Evolutionary conservation across 2,113 vertebrate genomes (phyloP).

Genomic region (Telmatochromis sp.): DNA sequence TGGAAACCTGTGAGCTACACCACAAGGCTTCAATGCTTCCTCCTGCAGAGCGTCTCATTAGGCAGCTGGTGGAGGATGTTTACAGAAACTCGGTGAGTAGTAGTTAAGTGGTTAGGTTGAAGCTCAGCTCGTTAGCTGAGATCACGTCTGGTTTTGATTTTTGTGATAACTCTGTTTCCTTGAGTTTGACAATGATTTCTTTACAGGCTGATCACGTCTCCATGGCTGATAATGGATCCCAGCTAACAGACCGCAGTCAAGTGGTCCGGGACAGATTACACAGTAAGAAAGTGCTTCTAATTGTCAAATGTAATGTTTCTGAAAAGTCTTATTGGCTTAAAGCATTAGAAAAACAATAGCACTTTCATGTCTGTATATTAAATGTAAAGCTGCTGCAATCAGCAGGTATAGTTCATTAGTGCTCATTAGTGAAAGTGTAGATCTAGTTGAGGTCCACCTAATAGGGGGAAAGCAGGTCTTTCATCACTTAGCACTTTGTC

Average conservation of each 20-base stretch:
- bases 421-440: background rate
- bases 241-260: conserved; percentile 72
- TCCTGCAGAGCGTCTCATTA: conserved; percentile 63
- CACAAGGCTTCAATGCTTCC: conserved; percentile 60
- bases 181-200: background rate
- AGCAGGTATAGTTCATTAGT: background rate
- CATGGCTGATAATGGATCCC: conserved; percentile 58
- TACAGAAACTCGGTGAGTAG: conserved; percentile 58
- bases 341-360: background rate
- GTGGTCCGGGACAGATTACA: conserved; percentile 79
- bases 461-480: background rate
- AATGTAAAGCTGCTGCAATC: background rate
- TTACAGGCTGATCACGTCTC: conserved; percentile 67
- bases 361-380: background rate
- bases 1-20: conserved; percentile 72
- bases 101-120: background rate
- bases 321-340: background rate
- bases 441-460: background rate
- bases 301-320: background rate
- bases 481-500: background rate
- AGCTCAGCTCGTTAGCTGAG: background rate
- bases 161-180: background rate
- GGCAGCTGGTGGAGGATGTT: conserved; percentile 72
- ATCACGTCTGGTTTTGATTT: background rate
- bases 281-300: conserved; percentile 29